Evolutionary conservation across 2,113 vertebrate species (phyloP), one percentile per base, ranked within the genome.

Genomic region (Gallinago undulata): DNA sequence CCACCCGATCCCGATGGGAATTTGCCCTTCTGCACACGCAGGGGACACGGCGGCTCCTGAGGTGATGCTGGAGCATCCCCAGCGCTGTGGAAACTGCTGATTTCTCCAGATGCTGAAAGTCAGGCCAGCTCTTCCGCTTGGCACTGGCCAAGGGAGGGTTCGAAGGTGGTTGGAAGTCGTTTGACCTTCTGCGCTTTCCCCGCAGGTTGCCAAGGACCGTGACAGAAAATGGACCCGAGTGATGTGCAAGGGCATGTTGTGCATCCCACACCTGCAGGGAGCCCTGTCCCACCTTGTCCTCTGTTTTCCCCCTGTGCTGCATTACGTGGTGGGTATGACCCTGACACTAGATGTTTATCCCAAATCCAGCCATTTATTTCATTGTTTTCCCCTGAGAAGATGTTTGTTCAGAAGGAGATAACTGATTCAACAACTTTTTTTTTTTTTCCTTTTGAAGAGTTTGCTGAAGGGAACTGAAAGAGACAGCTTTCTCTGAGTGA

Each of bases 1-100:
- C 28, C n/a, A 30, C 22, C 8, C 0, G 0, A 47, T 13, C 55
- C 60, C 63, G 55, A 47, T 12, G 28, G 51, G 41, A 73, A 24
- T 50, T n/a, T 66, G 16, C 19, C 19, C 18, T 45, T 47, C 62
- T n/a, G 62, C 27, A 11, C 25, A 60, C 41, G 55, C 35, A 31
- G 39, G 13, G 18, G 66, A 43, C 6, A 4, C 2, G 21, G 30
- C 0, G 1, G 19, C 37, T 77, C 51, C 86, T 70, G 15, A 43
- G 41, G 55, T 37, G 62, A 4, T 6, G 18, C 67, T 53, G 47
- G 41, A 63, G 48, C 35, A 41, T 15, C 30, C 2, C 3, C 60
- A 91, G 43, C 35, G 30, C 63, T 51, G 39, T 63, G 62, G 72
- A 57, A 85, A 53, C 6, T 51, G 76, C 17, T 60, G 51, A 16